phyloP scores from a whole-genome alignment of 2,113 vertebrate species.

The Chionomys nivalis region DNA sequence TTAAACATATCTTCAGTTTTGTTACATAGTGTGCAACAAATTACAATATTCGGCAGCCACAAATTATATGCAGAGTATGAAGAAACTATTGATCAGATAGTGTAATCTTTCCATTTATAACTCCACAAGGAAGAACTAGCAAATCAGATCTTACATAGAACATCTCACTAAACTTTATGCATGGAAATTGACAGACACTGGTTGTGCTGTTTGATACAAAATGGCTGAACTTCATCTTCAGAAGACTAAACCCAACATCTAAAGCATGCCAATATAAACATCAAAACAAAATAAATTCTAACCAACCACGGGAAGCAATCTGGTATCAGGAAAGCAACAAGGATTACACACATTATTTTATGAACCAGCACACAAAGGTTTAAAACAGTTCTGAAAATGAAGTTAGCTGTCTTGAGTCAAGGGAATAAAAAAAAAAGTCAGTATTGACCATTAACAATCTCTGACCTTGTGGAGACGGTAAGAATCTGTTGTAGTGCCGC shows the following conservation, averaged over 20 bases:
- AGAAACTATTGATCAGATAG: conserved; percentile 93
- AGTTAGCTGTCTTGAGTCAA: conserved; percentile 92
- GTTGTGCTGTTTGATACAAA: conserved; percentile 93
- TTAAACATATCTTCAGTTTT: conserved; percentile 95
- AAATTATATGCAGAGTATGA: conserved; percentile 95
- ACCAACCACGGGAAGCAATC: conserved; percentile 92
- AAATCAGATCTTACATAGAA: conserved; percentile 95
- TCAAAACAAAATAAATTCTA: conserved; percentile 91
- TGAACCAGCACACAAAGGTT: conserved; percentile 93
- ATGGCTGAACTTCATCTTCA: conserved; percentile 93
- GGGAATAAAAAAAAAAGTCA: conserved; percentile 91
- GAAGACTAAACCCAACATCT: conserved; percentile 92
- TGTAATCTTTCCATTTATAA: conserved; percentile 90
- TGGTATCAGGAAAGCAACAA: conserved; percentile 96
- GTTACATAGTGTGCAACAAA: conserved; percentile 99
- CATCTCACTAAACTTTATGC: conserved; percentile 93
- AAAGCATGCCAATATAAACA: conserved; percentile 94
- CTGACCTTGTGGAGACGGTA: conserved; percentile 93
- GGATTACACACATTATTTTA: conserved; percentile 91
- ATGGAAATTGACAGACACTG: conserved; percentile 93
- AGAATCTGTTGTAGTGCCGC: conserved; percentile 96
- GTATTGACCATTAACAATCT: conserved; percentile 92
- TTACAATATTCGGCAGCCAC: conserved; percentile 97
- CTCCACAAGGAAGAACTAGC: conserved; percentile 94
- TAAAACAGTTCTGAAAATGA: conserved; percentile 94